Evolutionary conservation across 2,113 vertebrate species (phyloP).

Genomic region (Zonotrichia leucophrys): DNA sequence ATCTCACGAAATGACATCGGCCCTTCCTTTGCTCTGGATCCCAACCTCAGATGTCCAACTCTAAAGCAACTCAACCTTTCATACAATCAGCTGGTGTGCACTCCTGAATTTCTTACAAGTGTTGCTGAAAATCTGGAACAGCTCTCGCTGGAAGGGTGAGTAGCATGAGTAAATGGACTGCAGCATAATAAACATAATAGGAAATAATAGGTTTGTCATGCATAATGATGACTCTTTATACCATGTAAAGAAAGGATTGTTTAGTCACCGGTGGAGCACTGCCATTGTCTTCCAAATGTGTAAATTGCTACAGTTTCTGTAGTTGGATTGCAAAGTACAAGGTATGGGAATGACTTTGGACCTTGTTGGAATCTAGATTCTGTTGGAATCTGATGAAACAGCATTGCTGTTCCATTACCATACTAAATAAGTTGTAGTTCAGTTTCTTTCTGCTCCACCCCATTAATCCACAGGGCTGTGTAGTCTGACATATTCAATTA

Average conservation of each 20-base stretch:
- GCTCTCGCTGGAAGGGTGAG: slow-evolving; percentile 88
- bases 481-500: not conserved
- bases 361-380: not conserved
- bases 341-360: not conserved
- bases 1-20: slow-evolving; percentile 90
- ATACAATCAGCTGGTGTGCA: slow-evolving; percentile 82
- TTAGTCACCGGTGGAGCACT: not conserved
- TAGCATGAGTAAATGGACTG: not conserved
- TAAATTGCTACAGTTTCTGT: not conserved
- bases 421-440: not conserved
- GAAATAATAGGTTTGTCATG: not conserved
- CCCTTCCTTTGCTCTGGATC: slow-evolving; percentile 77
- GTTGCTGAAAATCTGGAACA: slow-evolving; percentile 82
- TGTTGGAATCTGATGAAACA: not conserved
- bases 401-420: not conserved
- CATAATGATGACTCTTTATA: not conserved
- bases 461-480: not conserved
- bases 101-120: slow-evolving; percentile 76
- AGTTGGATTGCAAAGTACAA: not conserved
- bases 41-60: slow-evolving; percentile 71
- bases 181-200: not conserved
- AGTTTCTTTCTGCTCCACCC: not conserved
- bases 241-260: not conserved
- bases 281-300: not conserved
- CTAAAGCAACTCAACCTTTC: slow-evolving; percentile 89